Conservation (phyloP, 1,140 invertebrate species). For the Palaemon carinicauda region DNA sequence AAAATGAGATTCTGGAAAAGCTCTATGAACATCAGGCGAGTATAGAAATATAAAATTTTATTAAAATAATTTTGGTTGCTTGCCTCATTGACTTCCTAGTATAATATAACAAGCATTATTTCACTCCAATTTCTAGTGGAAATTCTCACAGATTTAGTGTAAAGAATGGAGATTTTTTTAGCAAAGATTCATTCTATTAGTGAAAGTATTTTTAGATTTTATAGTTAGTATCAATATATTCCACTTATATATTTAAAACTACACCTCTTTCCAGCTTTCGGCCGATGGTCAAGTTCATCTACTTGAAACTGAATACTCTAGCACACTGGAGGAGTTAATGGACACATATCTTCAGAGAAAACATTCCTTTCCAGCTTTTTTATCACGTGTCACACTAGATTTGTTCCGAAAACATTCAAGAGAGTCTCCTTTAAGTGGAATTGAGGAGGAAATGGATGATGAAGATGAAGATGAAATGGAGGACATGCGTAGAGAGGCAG, state of each 20-base stretch:
- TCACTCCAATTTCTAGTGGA: too few species aligned
- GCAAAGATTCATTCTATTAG: too few species aligned
- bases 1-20: too few species aligned
- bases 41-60: too few species aligned
- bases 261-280: constrained; percentile 62
- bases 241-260: neutral
- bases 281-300: constrained; percentile 79
- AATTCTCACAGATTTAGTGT: too few species aligned
- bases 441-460: constrained; percentile 43
- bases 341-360: constrained; percentile 79
- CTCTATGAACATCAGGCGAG: too few species aligned
- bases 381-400: constrained; percentile 82
- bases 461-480: constrained; percentile 34
- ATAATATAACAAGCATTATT: too few species aligned
- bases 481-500: constrained; percentile 3
- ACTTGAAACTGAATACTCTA: constrained; percentile 83
- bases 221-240: neutral
- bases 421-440: constrained; percentile 65
- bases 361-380: constrained; percentile 85
- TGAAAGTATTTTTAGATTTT: neutral
- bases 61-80: too few species aligned
- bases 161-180: too few species aligned
- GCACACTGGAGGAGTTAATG: constrained; percentile 75
- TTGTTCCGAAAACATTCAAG: constrained; percentile 72
- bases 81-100: too few species aligned